These are phyloP conservation scores for Anguilla pacifica DNA, from an alignment of 2,797 vertebrate species.

Conservation along the genomic window DNA sequence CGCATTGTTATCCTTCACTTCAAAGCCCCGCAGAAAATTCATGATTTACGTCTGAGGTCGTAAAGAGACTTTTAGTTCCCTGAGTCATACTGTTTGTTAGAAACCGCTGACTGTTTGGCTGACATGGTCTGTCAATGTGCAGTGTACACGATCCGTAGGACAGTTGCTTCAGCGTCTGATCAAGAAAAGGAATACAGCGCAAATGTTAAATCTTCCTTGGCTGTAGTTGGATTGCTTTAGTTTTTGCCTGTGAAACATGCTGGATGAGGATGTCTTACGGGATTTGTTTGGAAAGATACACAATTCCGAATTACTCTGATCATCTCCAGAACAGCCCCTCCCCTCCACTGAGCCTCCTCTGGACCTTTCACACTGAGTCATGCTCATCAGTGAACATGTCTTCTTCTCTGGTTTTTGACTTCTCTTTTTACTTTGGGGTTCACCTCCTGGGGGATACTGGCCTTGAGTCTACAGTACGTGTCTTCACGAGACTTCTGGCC, in stretches of 20 bases:
- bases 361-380: background rate
- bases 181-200: background rate
- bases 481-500: conserved; percentile 7
- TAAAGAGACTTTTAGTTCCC: background rate
- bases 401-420: background rate
- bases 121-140: background rate
- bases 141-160: background rate
- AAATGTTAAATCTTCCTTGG: background rate
- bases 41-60: conserved; percentile 38
- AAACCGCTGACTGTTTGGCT: conserved; percentile 15
- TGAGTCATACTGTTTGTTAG: conserved; percentile 21
- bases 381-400: conserved; percentile 9
- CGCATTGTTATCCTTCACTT: conserved; percentile 62
- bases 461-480: background rate
- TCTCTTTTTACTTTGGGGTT: background rate
- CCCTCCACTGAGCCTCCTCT: background rate
- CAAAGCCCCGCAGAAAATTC: conserved; percentile 65
- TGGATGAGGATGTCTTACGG: background rate
- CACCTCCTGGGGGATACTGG: background rate
- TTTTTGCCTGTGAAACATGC: background rate
- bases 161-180: background rate
- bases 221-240: background rate
- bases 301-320: background rate
- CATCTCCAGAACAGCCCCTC: background rate
- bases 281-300: background rate